Base-by-base conservation (phyloP, 1,140 invertebrate species). In the Mesaphorura yosii region DNA sequence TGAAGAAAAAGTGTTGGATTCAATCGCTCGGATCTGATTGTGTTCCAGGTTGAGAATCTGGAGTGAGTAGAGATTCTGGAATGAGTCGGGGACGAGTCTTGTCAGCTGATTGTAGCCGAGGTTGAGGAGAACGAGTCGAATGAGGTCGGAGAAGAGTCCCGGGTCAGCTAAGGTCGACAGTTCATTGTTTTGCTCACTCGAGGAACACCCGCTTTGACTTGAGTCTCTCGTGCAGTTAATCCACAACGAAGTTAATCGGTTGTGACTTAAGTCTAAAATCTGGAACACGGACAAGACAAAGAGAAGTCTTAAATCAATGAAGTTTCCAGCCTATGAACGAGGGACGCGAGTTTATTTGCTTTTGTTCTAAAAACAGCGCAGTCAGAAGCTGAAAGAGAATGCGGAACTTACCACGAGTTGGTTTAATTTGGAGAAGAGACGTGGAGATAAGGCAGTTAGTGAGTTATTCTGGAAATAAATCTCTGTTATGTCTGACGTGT, bases 381-480 rank as follows among this genome's bases (percentile, higher is more conserved):
- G 69, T 86, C 90, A 57, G 81, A 75, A 47, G 90, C 80, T 64
- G 77, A 77, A 51, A 90, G 68, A 2, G 82, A 81, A 15, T 83
- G 29, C 86, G 86, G 67, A 87, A 82, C 58, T 89, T 1, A 84
- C 78, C 63, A 87, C 39, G 51, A 96, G 73, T 65, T 88, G 83
- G 62, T 85, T 81, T 64, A 94, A 76, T 64, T 86, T 85, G 10
- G 80, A 76, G 64, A 92, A 86, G 10, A 88, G 72, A 53, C 83
- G 82, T 0, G 84, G 82, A 48, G 83, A 80, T 37, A 90, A 70
- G 7, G 82, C 81, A 65, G 79, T 81, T 42, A 89, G 86, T 41
- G 82, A 88, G 74, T 91, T 92, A 69, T 90, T 89, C 67, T 86
- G 82, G 61, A 90, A 68, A 66, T 86, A 82, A 57, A 92, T 79